Percentiles rank a stretch among this genome's conserved stretches.
phyloP scores from a whole-genome alignment of 2,113 vertebrate genomes.

The Circaetus cinerascens region DNA sequence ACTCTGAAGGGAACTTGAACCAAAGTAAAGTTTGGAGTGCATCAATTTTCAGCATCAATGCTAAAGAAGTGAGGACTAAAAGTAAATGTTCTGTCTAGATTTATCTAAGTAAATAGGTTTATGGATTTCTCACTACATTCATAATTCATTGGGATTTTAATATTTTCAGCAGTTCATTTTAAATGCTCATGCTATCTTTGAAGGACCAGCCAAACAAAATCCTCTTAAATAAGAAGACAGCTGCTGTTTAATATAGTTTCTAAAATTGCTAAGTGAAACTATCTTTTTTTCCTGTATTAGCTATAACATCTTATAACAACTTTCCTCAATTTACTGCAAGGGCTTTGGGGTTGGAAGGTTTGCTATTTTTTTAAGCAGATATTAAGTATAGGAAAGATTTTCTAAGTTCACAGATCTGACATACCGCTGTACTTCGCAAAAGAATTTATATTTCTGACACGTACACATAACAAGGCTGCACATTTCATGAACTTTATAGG shows the following conservation, averaged over 20 bases:
- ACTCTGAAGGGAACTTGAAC: not conserved
- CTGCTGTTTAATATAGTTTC: not conserved
- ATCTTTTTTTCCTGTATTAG: not conserved
- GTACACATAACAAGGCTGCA: not conserved
- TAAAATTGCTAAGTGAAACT: not conserved
- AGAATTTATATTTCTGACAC: not conserved
- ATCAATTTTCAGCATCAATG: not conserved
- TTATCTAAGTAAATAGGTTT: conserved; percentile 24
- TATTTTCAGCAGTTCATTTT: not conserved
- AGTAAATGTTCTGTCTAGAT: not conserved
- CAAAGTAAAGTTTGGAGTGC: not conserved
- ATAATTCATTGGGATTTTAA: conserved; percentile 27
- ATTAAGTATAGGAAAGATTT: not conserved
- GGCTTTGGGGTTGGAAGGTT: not conserved
- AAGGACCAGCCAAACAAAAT: conserved; percentile 34
- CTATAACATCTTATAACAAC: not conserved
- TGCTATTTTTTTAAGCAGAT: not conserved
- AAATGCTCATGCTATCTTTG: conserved; percentile 1
- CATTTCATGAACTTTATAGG: not conserved
- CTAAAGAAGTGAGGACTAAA: not conserved
- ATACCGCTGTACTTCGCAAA: not conserved
- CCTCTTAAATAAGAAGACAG: conserved; percentile 21
- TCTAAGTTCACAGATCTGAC: not conserved
- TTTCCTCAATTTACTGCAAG: not conserved
- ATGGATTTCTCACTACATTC: conserved; percentile 16